These are phyloP conservation scores for Galeruca laticollis DNA, from an alignment of 2,888 invertebrate species.

Conservation along the genomic window DNA sequence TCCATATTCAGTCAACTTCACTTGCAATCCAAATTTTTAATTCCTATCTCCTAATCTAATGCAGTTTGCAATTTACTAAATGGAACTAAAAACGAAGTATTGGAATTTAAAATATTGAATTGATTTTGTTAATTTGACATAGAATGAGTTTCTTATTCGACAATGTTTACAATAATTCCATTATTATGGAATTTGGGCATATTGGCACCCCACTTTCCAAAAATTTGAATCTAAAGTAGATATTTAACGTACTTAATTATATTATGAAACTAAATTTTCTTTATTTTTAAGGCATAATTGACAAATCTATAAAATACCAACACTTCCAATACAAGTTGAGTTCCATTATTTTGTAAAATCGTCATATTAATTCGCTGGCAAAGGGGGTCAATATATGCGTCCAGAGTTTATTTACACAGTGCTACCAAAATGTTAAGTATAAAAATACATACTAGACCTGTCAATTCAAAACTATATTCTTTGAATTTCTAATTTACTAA, in stretches of 20 bases:
- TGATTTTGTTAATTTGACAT: not conserved
- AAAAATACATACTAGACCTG: not conserved
- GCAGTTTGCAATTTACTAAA: not conserved
- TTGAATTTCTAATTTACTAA: too few relatives aligned
- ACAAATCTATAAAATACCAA: too few relatives aligned
- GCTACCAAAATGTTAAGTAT: not conserved
- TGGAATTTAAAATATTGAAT: not conserved
- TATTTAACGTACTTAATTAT: not conserved
- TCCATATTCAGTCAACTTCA: not conserved
- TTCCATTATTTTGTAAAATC: not conserved
- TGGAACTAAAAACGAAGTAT: not conserved
- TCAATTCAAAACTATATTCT: too few relatives aligned
- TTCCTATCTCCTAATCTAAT: not conserved
- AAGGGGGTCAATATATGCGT: not conserved
- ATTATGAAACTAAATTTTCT: too few relatives aligned
- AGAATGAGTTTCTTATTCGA: not conserved
- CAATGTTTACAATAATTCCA: not conserved
- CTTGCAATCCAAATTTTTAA: slow-evolving; percentile 6
- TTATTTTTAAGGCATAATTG: too few relatives aligned
- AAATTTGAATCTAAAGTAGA: too few relatives aligned
- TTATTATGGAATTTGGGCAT: not conserved
- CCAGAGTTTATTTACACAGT: not conserved
- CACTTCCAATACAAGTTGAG: not conserved
- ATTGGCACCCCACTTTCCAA: not conserved
- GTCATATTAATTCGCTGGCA: not conserved